These are phyloP conservation scores for Progne subis DNA, from an alignment of 2,113 vertebrate genomes.

Conservation along the genomic window DNA sequence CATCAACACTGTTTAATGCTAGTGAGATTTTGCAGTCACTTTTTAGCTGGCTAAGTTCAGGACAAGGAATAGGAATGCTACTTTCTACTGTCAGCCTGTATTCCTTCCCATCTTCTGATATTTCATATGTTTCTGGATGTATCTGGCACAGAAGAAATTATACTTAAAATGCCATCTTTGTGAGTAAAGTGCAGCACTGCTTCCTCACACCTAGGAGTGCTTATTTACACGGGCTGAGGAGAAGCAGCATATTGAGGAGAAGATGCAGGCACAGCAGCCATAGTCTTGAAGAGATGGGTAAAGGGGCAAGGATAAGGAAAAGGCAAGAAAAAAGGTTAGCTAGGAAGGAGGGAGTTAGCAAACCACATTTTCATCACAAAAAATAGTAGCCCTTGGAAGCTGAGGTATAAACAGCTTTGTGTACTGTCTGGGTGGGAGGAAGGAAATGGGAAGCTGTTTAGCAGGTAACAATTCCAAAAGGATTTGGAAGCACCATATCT, in stretches of 20 bases:
- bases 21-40: slow-evolving; percentile 81
- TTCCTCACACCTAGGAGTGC: not conserved
- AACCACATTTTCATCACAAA: not conserved
- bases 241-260: not conserved
- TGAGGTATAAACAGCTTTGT: not conserved
- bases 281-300: not conserved
- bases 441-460: not conserved
- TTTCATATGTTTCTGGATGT: slow-evolving; percentile 71
- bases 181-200: not conserved
- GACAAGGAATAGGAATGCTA: slow-evolving; percentile 84
- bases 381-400: not conserved
- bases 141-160: slow-evolving; percentile 71
- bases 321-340: not conserved
- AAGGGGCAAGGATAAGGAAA: not conserved
- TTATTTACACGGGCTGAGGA: not conserved
- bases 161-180: not conserved
- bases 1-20: slow-evolving; percentile 75
- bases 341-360: not conserved
- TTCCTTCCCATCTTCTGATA: slow-evolving; percentile 84
- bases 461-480: not conserved
- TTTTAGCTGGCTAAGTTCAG: slow-evolving; percentile 55
- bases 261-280: not conserved
- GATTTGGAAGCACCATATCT: not conserved
- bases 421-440: not conserved
- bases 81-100: slow-evolving; percentile 81